Evolutionary conservation across 2,888 invertebrate genomes (phyloP), one percentile per base, ranked within the genome.

Genomic region (Cacoxenus indagator): DNA sequence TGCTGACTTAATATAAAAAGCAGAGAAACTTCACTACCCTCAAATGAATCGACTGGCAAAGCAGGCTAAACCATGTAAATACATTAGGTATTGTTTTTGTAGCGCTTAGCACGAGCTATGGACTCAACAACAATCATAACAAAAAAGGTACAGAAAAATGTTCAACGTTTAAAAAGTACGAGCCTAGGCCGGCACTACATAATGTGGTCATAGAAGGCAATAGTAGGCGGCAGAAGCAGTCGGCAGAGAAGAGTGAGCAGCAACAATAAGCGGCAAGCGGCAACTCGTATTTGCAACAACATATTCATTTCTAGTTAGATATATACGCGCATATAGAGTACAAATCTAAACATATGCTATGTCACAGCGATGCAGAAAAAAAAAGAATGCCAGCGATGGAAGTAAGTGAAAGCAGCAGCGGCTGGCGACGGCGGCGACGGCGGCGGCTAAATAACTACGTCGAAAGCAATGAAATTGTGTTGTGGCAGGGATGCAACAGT

Each of bases 271-370:
- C 27, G 27, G 24, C 24, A 46, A 46, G 14, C 4, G 46, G 11
- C 46, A 6, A 17, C 19, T 14, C 6, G n/a, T 48, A 48, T 48
- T 48, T 48, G 48, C 19, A 48, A 48, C 3, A 48, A 48, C 19
- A 48, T 48, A 48, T 17, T 37, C 37, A 37, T 54, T 24, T 19
- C 22, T 54, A 54, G 4, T 22, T 51, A 51, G 19, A 22, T 22
- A 24, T 54, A 24, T 24, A 37, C 37, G 37, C 14, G 14, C 8
- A 24, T 55, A 55, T 24, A 14, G 54, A 62, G 54, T 37, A 74
- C 67, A 83, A 79, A 82, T 83, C 83, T 83, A 83, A 81, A 81
- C 82, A 81, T 83, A 81, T 83, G 82, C 83, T 17, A 62, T 17
- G 2, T 9, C n/a, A 24, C 61, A 62, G n/a, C n/a, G n/a, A n/a